Conservation (phyloP, 2,797 vertebrate genomes). For the Schizopygopsis pylzovi region DNA sequence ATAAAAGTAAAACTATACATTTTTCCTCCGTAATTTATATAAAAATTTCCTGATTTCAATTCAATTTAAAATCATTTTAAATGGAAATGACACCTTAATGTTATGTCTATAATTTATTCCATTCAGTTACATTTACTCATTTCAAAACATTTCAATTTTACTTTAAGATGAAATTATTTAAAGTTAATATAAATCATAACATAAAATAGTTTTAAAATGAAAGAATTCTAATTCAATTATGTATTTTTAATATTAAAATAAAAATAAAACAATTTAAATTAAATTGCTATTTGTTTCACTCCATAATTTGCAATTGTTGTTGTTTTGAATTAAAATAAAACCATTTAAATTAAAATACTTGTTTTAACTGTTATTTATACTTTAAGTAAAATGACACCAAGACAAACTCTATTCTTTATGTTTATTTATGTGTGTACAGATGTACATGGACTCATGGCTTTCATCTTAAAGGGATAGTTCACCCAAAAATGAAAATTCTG, state of each 20-base stretch:
- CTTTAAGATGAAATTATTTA: neutral
- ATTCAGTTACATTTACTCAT: neutral
- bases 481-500: too few species aligned
- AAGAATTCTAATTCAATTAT: neutral
- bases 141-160: neutral
- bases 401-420: neutral
- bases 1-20: neutral
- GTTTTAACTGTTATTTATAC: neutral
- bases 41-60: neutral
- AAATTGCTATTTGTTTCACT: neutral
- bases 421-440: neutral
- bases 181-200: neutral
- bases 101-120: neutral
- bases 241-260: neutral
- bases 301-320: neutral
- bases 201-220: neutral
- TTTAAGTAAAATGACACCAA: neutral
- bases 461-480: too few species aligned
- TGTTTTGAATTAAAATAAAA: neutral
- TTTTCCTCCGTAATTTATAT: neutral
- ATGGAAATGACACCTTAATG: neutral
- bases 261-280: too few species aligned
- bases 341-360: neutral
- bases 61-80: neutral
- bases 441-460: neutral